Conservation (phyloP, 2,797 vertebrate species). For the Rhyacichthys aspro region DNA sequence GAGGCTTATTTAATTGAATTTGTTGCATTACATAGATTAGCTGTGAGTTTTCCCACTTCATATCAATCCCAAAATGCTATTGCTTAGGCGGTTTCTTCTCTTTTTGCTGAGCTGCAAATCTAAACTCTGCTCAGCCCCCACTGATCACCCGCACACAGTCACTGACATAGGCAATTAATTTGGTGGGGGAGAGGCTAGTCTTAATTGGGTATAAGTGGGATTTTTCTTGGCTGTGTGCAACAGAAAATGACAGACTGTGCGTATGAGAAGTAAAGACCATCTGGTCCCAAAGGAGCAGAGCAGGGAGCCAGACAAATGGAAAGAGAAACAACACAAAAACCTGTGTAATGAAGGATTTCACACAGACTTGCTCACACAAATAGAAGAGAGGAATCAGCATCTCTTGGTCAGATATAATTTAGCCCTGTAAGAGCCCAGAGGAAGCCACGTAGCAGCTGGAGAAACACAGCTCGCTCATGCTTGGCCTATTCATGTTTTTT, state of each 20-base stretch:
- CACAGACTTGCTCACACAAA: conserved; percentile 4
- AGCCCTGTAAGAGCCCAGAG: conserved; percentile 42
- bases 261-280: conserved; percentile 75
- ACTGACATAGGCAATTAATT: conserved; percentile 75
- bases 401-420: conserved; percentile 53
- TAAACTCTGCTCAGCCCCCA: conserved; percentile 56
- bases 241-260: conserved; percentile 74
- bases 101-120: conserved; percentile 62
- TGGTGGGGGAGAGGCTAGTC: conserved; percentile 69
- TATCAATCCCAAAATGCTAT: conserved; percentile 15
- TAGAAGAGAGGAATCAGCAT: conserved; percentile 41
- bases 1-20: conserved; percentile 2
- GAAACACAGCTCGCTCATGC: conserved; percentile 56
- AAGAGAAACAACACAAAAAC: conserved; percentile 71
- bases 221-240: conserved; percentile 71
- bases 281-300: conserved; percentile 72
- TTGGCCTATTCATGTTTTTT: conserved; percentile 56
- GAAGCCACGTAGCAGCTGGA: conserved; percentile 35
- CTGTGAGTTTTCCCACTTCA: conserved; percentile 13
- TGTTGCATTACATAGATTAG: conserved; percentile 29
- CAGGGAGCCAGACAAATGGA: conserved; percentile 68
- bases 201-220: conserved; percentile 79
- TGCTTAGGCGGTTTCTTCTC: conserved; percentile 20
- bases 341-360: conserved; percentile 37
- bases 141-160: conserved; percentile 68